phyloP scores from a whole-genome alignment of 2,113 vertebrate genomes.

The Pelecanoides urinatrix region DNA sequence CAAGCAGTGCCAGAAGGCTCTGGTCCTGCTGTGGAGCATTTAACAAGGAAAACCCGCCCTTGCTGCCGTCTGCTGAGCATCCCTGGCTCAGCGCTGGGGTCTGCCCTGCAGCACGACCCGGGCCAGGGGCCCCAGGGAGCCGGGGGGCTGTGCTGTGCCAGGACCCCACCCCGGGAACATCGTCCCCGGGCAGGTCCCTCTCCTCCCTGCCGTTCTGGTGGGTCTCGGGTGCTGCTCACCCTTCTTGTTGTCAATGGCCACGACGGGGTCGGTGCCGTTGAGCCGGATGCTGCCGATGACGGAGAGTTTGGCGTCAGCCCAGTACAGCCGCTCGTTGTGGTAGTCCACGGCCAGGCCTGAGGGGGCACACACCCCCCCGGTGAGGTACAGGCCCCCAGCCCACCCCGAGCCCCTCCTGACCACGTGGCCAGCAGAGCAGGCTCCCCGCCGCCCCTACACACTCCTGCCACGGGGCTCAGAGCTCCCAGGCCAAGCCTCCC shows the following conservation, averaged over 20 bases:
- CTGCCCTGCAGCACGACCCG: neutral
- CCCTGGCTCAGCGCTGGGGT: neutral
- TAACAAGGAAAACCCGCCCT: neutral
- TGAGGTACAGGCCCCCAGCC: neutral
- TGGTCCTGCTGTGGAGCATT: neutral
- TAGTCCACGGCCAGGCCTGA: slow-evolving; percentile 94
- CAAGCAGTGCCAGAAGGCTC: neutral
- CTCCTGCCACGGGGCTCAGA: accelerated
- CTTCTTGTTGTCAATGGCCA: slow-evolving; percentile 90
- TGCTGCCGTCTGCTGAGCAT: accelerated
- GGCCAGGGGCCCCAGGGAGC: neutral
- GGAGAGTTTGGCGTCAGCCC: slow-evolving; percentile 94
- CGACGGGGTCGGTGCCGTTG: slow-evolving; percentile 89
- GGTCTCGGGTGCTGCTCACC: slow-evolving; percentile 49
- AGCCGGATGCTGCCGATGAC: slow-evolving; percentile 93
- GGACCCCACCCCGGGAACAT: neutral
- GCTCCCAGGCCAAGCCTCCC: neutral
- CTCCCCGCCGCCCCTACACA: accelerated
- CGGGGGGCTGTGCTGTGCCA: neutral
- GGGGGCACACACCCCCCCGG: neutral
- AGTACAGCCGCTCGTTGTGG: slow-evolving; percentile 95
- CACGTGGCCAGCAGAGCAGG: neutral
- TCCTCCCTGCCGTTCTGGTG: accelerated
- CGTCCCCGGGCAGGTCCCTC: accelerated
- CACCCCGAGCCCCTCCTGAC: neutral